Base-by-base conservation (phyloP, 2,113 vertebrate genomes). In the Corythoichthys haematopterus region DNA sequence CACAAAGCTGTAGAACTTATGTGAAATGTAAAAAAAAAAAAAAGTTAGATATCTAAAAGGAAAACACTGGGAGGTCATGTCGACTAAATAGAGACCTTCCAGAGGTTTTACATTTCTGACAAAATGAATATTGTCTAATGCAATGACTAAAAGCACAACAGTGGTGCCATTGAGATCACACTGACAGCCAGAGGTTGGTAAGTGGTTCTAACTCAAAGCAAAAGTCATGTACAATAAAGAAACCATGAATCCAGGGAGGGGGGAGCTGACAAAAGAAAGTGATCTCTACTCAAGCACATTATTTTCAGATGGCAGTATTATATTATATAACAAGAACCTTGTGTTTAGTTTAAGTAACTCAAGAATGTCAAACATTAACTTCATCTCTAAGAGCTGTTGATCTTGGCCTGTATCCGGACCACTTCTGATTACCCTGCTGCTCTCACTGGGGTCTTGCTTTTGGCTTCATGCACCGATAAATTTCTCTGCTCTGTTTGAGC, bases 321-420 rank as follows among this genome's bases (percentile, higher is more conserved):
- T 73, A 84, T 78, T 75, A 83, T 83, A 81, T 73, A 73, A 80
- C 79, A 69, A 65, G 85, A 87, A 81, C 83, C 72, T 71, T 15
- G 82, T 88, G 84, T 90, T 90, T 88, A 81, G 87, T 81, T 87
- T 81, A 88, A 88, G 88, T 84, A 86, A 90, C 80, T 74, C 74
- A 81, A 81, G 88, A 90, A 86, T 86, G 88, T 90, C 87, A 90
- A 89, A 88, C 88, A 87, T 85, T 83, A 85, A 84, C 71, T 77
- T 69, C 83, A 68, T 80, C 80, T 78, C 79, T 87, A 76, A 88
- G 82, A 86, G 87, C 81, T 90, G 88, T 90, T 91, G 87, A 87
- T 86, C 82, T 87, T 90, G 89, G 87, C 87, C 70, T 73, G 80
- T 76, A 85, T 88, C 86, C 80, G 80, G 83, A 87, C 78, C 82